A percentile compares a stretch with the other conserved stretches of the same genome.
Conservation (phyloP, 1,140 invertebrate genomes). For the Cherax destructor region DNA sequence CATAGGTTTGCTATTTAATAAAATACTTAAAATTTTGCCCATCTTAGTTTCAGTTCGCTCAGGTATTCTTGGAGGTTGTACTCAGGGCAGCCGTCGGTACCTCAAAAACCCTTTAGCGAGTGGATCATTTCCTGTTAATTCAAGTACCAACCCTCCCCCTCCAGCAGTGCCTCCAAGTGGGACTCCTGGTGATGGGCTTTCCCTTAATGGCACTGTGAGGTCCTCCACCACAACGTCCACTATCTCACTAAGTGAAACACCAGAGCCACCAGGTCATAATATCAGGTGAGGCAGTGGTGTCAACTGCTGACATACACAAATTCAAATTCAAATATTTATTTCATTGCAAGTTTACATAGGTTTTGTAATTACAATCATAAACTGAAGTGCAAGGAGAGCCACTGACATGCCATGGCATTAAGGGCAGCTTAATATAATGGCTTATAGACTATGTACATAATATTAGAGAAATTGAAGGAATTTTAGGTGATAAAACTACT, state of each 20-base stretch:
- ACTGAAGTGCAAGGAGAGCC: no score
- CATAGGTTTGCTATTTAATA: background rate
- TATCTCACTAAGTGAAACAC: conserved; percentile 26
- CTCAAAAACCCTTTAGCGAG: conserved; percentile 44
- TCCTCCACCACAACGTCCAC: conserved; percentile 55
- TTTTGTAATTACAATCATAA: no score
- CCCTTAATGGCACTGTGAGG: conserved; percentile 54
- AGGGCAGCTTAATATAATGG: no score
- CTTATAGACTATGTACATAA: no score
- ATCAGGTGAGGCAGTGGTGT: background rate
- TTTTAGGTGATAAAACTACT: no score
- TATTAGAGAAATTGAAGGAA: no score
- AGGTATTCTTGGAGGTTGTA: background rate
- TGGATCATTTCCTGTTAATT: conserved; percentile 37
- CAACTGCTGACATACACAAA: no score
- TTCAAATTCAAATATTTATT: no score
- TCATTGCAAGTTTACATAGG: no score
- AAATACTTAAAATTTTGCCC: background rate
- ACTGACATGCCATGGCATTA: no score
- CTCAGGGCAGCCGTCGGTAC: conserved; percentile 37
- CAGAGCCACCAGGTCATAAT: conserved; percentile 20
- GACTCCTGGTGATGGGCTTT: conserved; percentile 12
- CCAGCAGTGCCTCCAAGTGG: background rate
- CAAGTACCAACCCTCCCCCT: background rate
- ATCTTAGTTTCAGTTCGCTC: conserved; percentile 50